Evolutionary conservation across 2,888 invertebrate genomes (phyloP), one percentile per base, ranked within the genome.

Genomic region (Vandiemenella viatica): DNA sequence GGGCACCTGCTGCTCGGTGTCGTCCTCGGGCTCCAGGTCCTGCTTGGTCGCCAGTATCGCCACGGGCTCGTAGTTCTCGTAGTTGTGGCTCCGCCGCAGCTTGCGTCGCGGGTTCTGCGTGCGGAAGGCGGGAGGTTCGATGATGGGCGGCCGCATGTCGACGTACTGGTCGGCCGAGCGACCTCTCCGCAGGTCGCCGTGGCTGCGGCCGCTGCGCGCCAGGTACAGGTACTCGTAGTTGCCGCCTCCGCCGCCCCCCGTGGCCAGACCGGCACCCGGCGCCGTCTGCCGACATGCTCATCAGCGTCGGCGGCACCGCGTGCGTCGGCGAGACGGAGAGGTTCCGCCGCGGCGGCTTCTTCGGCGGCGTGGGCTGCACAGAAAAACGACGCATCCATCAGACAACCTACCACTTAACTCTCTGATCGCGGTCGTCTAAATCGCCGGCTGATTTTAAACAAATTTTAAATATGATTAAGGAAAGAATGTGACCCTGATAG

Each of bases 261-360:
- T 67, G 44, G 65, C 62, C 8, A 4, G n/a, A n/a, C n/a, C n/a
- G 13, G 32, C 32, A 13, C 43, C 71, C 65, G 26, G 70, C 67
- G 43, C 66, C 63, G 55, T 74, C 75, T 2, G 72, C 71, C 0
- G 74, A 73, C 53, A 70, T 62, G 4, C 74, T 73, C 71, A 74
- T 73, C 23, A 48, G 48, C 15, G 49, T 47, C 32, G 74, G 71
- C 8, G 67, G 67, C 55, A 74, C 72, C 43, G 75, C 64, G 62
- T 88, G 87, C 21, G 87, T 89, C 19, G 89, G 89, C 16, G 88
- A 88, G 52, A 87, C 83, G 13, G 87, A 86, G 48, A 89, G 73
- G 66, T 88, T 88, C 57, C 89, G 73, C 45, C 90, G 74, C 3
- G 90, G 90, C 53, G 90, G 89, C 67, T 90, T 90, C 70, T 88